Evolutionary conservation across 2,888 invertebrate genomes (phyloP).

Genomic region (Nysson spinosus): DNA sequence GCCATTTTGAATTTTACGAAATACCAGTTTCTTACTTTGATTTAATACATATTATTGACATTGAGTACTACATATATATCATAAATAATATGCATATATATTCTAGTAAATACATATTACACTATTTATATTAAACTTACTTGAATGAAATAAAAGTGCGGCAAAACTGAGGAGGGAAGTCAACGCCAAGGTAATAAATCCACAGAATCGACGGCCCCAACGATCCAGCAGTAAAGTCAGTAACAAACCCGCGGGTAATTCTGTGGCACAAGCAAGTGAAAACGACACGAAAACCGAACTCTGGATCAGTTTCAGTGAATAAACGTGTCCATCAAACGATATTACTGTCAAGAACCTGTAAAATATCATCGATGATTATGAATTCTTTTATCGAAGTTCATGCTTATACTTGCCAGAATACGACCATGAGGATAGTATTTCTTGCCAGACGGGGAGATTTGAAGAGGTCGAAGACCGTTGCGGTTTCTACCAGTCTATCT

Average conservation of each 20-base stretch:
- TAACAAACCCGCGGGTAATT: slow-evolving; percentile 89
- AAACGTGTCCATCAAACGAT: slow-evolving; percentile 92
- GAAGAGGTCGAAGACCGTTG: slow-evolving; percentile 77
- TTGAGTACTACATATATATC: no score
- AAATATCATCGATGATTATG: no score
- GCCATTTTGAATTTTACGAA: no score
- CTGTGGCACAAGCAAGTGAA: slow-evolving; percentile 89
- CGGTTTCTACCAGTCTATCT: slow-evolving; percentile 68
- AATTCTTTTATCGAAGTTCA: background rate
- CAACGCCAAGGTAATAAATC: slow-evolving; percentile 87
- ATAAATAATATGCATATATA: no score
- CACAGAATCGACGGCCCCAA: slow-evolving; percentile 91
- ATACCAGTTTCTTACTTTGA: no score
- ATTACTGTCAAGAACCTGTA: slow-evolving; percentile 86
- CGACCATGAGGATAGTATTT: slow-evolving; percentile 77
- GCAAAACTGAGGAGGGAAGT: slow-evolving; percentile 87
- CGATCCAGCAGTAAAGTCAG: slow-evolving; percentile 86
- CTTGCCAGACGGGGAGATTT: slow-evolving; percentile 77
- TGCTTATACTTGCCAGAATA: slow-evolving; percentile 75
- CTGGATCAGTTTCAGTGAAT: slow-evolving; percentile 90
- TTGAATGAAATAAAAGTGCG: slow-evolving; percentile 65
- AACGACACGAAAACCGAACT: slow-evolving; percentile 90
- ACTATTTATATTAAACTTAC: no score
- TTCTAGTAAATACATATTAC: no score
- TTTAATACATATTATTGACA: no score